Percentiles rank a stretch among this genome's conserved stretches.
These are phyloP conservation scores for Diaperis boleti DNA, from an alignment of 2,888 invertebrate genomes.

Conservation along the genomic window DNA sequence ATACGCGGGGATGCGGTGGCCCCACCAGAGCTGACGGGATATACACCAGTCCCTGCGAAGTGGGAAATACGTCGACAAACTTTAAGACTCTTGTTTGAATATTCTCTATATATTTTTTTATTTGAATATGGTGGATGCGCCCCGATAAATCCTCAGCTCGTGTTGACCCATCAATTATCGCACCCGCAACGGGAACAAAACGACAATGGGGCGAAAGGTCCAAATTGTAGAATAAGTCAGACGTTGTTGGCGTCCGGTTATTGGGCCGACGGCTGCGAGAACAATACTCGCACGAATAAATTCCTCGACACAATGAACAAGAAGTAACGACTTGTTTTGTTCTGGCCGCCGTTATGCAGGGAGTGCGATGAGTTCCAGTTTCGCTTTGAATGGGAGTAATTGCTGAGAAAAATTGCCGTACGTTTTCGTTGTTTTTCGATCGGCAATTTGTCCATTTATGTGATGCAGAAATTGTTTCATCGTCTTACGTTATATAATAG, in stretches of 20 bases:
- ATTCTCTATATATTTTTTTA: no score
- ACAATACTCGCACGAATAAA: constrained; percentile 38
- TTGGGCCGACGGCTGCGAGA: constrained; percentile 25
- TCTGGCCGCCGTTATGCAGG: constrained; percentile 35
- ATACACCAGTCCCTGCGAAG: constrained; percentile 97
- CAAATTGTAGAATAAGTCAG: constrained; percentile 24
- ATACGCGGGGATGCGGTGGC: constrained; percentile 97
- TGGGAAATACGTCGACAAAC: no score
- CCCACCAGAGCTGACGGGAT: constrained; percentile 99
- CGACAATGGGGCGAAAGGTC: no score
- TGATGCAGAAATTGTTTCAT: no score
- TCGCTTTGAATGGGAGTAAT: constrained; percentile 31
- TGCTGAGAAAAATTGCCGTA: constrained; percentile 35
- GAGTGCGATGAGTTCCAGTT: constrained; percentile 22
- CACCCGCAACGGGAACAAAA: no score
- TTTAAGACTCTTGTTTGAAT: no score
- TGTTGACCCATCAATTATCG: no score
- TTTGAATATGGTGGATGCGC: no score
- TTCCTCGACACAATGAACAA: constrained; percentile 38
- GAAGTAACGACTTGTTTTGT: constrained; percentile 40
- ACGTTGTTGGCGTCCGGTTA: constrained; percentile 27
- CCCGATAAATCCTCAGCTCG: no score
- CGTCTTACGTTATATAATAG: no score
- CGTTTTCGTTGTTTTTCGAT: no score
- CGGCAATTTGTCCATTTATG: no score